These are phyloP conservation scores for Nettapus auritus DNA, from an alignment of 2,113 vertebrate species.

Conservation along the genomic window DNA sequence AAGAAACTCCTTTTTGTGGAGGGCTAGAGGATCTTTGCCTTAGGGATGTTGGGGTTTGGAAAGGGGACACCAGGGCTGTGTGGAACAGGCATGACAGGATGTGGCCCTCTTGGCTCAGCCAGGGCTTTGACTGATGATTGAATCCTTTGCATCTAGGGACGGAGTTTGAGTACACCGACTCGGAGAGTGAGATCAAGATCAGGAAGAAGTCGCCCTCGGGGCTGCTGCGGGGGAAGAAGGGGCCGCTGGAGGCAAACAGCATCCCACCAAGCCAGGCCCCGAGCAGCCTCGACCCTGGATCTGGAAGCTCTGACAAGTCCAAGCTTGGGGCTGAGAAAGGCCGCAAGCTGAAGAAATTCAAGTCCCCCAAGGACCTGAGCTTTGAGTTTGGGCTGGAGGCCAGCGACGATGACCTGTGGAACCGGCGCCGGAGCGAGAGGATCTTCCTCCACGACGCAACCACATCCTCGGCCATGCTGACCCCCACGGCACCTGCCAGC, in stretches of 20 bases:
- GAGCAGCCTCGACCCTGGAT: constrained; percentile 30
- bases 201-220: constrained; percentile 84
- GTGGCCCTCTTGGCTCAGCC: background rate
- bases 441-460: constrained; percentile 94
- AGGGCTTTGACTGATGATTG: background rate
- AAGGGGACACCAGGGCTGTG: background rate
- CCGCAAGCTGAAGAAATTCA: constrained; percentile 82
- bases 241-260: constrained; percentile 76
- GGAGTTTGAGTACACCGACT: constrained; percentile 94
- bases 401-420: constrained; percentile 94
- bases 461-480: constrained; percentile 68
- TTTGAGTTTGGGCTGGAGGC: constrained; percentile 85
- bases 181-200: constrained; percentile 88
- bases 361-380: constrained; percentile 83
- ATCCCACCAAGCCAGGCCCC: constrained; percentile 62
- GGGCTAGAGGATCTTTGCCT: background rate
- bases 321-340: constrained; percentile 83
- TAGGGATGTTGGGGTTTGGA: background rate
- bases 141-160: constrained; percentile 78
- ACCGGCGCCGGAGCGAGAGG: constrained; percentile 90
- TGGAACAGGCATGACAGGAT: background rate
- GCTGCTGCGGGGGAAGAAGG: constrained; percentile 89
- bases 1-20: background rate
- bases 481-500: background rate
- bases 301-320: constrained; percentile 74